A percentile compares a stretch with the other conserved stretches of the same genome.
phyloP scores from a whole-genome alignment of 2,888 invertebrate species.

The Oithona nana region DNA sequence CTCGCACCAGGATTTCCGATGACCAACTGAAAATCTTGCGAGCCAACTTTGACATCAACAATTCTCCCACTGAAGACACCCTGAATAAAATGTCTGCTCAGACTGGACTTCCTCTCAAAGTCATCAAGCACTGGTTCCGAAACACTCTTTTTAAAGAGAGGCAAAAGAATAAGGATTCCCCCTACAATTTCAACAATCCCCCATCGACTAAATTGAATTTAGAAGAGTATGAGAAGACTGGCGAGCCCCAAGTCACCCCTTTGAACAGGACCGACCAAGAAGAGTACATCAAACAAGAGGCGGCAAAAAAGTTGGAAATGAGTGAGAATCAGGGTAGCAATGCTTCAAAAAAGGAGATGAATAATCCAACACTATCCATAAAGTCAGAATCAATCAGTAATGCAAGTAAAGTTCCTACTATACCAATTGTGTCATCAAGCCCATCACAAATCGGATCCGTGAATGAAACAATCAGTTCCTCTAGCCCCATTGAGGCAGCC shows the following conservation, averaged over 20 bases:
- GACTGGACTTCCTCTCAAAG: slow-evolving; percentile 91
- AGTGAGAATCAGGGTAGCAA: neutral
- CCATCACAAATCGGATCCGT: neutral
- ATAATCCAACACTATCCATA: neutral
- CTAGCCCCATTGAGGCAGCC: neutral
- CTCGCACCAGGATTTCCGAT: slow-evolving; percentile 93
- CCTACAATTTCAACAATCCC: slow-evolving; percentile 97
- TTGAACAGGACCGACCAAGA: slow-evolving; percentile 6
- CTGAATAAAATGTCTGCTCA: slow-evolving; percentile 95
- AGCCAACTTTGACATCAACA: slow-evolving; percentile 98
- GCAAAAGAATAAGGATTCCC: slow-evolving; percentile 96
- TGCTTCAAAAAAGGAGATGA: neutral
- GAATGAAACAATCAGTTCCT: neutral
- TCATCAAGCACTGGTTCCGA: slow-evolving; percentile 99
- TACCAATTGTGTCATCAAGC: neutral
- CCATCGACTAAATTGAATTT: slow-evolving; percentile 74
- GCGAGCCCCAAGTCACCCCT: slow-evolving; percentile 51
- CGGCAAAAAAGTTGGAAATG: slow-evolving; percentile 1
- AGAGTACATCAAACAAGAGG: slow-evolving; percentile 1
- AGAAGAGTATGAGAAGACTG: slow-evolving; percentile 97
- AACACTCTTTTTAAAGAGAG: slow-evolving; percentile 97
- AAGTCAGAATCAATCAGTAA: neutral
- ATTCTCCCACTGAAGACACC: slow-evolving; percentile 96
- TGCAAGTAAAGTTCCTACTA: neutral
- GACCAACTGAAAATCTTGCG: slow-evolving; percentile 92